Base-by-base conservation (phyloP, 2,113 vertebrate species). In the Leptocoma aspasia region DNA sequence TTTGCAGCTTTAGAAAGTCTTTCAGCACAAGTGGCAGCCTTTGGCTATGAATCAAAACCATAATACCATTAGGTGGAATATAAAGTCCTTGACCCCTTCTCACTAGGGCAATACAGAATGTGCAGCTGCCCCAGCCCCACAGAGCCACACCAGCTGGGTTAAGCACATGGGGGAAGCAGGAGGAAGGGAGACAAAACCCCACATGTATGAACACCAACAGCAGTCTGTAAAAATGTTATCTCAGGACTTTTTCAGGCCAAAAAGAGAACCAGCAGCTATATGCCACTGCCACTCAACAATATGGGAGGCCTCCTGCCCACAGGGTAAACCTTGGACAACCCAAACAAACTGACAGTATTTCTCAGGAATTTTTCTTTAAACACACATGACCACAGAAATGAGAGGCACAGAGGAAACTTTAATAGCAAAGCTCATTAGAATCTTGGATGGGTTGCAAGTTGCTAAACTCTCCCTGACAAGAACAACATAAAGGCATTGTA, bases 341-440 rank as follows among this genome's bases (percentile, higher is more conserved):
- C 86, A 86, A 95, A 91, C 83, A 82, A 84, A 81, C 64, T 89
- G 84, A 76, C 85, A 44, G 3, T 7, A 69, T 41, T 77, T 73
- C 73, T 45, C 86, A 95, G 94, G 83, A 86, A 91, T 94, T 87
- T 56, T 56, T 68, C 77, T 79, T 91, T 45, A 79, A 75, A 75
- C 49, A 84, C 20, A 64, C n/a, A 60, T 44, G 49, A 76, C 91
- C 78, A 75, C 91, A 87, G 61, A 94, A 86, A 94, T 24, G 21
- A 78, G 61, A 94, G 49, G 49, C 44, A 86, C 30, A 3, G 33
- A 65, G 31, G 83, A 87, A 76, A 68, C 73, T 89, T 42, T 12
- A 69, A 85, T 24, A 86, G 77, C 65, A 89, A 81, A 96, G 72
- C 69, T 82, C 76, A 91, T 87, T 81, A 84, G 68, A 92, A 71